phyloP scores from a whole-genome alignment of 53 echinoderm and acorn worm genomes.

The Luidia sarsii region DNA sequence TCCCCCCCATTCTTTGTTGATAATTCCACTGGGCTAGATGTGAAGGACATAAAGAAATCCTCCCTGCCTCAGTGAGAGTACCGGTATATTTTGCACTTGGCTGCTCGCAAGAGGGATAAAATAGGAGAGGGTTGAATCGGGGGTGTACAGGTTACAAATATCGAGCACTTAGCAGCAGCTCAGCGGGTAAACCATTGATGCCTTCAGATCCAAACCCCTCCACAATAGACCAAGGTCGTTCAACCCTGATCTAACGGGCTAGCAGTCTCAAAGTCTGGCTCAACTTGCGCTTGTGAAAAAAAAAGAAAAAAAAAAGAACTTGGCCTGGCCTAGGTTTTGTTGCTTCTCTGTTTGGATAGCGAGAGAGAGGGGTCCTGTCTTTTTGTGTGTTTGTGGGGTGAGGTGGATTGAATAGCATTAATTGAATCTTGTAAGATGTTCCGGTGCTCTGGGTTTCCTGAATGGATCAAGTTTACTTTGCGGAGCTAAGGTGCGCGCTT shows the following conservation, averaged over 20 bases:
- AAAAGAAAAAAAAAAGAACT: too few species aligned
- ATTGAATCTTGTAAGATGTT: constrained; percentile 15
- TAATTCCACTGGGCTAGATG: too few species aligned
- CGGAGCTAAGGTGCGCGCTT: background rate
- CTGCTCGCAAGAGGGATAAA: constrained; percentile 23
- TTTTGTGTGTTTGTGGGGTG: constrained; percentile 13
- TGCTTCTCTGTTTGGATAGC: too few species aligned
- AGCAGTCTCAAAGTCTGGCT: constrained; percentile 33
- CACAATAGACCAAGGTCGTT: constrained; percentile 30
- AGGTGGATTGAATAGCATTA: constrained; percentile 3
- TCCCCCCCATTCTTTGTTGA: too few species aligned
- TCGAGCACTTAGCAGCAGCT: constrained; percentile 40
- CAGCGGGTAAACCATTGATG: constrained; percentile 16
- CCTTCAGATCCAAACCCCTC: background rate
- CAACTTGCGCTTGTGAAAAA: background rate
- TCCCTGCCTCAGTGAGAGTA: too few species aligned
- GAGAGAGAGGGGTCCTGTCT: too few species aligned
- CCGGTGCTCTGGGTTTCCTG: background rate
- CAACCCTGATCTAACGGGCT: constrained; percentile 23
- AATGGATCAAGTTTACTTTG: background rate
- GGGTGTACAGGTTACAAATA: constrained; percentile 12
- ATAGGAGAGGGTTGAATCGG: constrained; percentile 1
- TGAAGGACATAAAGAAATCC: too few species aligned
- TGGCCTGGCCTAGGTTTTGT: too few species aligned
- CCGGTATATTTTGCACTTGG: constrained; percentile 27